Evolutionary conservation across 2,797 vertebrate genomes (phyloP), one percentile per base, ranked within the genome.

Genomic region (Etheostoma nigrum): DNA sequence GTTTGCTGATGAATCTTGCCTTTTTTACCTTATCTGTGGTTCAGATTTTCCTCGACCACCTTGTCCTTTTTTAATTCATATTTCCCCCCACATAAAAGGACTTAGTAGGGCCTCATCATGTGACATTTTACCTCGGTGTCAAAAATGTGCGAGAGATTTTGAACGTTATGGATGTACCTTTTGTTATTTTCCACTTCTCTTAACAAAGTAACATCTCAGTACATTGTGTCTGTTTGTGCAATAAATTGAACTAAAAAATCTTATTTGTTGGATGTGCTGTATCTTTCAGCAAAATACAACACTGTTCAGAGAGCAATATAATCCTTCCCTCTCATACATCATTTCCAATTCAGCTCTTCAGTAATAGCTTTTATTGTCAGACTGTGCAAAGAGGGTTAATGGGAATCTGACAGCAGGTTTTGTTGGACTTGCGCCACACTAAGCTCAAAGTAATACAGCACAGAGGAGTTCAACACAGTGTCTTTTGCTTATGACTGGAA

Each of bases 211-310:
- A 93, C 90, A 90, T 88, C 82, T 48, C 48, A 90, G 67, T 93
- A 92, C 86, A 90, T 93, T 94, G 94, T 94, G 94, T 95, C 91
- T 94, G 89, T 94, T 95, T 95, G 94, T 95, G 94, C 94, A 96
- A 94, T 95, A 95, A 95, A 95, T 88, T 76, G 36, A 92, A 89
- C 86, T 91, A 87, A 91, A 91, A 86, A 55, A 83, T 52, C 40
- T n/a, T 48, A 61, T 42, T 55, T 75, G 42, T 67, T 15, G 19
- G 21, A 36, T 72, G 67, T 40, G 12, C 10, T 40, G 10, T 73
- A 48, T 69, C 19, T 76, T 60, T 27, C 9, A 12, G 11, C n/a
- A 1, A 42, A 47, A 15, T 5, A 3, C 53, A n/a, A n/a, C 44
- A 19, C 13, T 42, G 18, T 69, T 78, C 23, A 21, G 4, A 75